Evolutionary conservation across 2,113 vertebrate species (phyloP), one percentile per base, ranked within the genome.

Genomic region (Phrynocephalus versicolor): DNA sequence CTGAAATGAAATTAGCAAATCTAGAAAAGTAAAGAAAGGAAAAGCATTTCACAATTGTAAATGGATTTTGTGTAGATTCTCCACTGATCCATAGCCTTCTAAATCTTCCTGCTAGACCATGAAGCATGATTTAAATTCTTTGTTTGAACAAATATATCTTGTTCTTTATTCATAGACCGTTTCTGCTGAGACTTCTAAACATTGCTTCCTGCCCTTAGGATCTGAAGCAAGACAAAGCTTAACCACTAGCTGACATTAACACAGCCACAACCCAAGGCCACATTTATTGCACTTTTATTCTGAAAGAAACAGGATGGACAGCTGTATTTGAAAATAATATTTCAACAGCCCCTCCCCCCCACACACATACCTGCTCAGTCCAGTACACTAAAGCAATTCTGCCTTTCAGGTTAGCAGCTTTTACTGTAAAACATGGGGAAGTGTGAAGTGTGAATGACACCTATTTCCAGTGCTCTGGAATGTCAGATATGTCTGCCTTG

Each of bases 91-190:
- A 10, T 30, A 69, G 69, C 25, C 39, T 57, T 55, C 51, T 30
- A 70, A 70, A 78, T 78, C 65, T 85, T 39, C 25, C 23, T 57
- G 64, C 16, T 85, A 70, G 33, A 33, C 33, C 41, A 78, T 70
- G 62, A 30, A 78, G 51, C 74, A 85, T 71, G n/a, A 67, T 77
- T 67, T n/a, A 58, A 85, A 78, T 70, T 85, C 25, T 70, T 39
- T 70, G 58, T 9, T 25, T 78, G 83, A 78, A 85, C 45, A 69
- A 84, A 57, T 84, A 84, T n/a, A 69, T 27, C 41, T 69, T 77
- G 35, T 73, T 83, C 12, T 78, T 74, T 78, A 78, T 78, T 85
- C 74, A 70, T 69, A 78, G 45, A 35, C 74, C n/a, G 60, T 76
- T 84, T 70, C 51, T 77, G 39, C 58, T 30, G 16, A 83, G 35